phyloP scores from a whole-genome alignment of 2,888 invertebrate species.

The Patella depressa region DNA sequence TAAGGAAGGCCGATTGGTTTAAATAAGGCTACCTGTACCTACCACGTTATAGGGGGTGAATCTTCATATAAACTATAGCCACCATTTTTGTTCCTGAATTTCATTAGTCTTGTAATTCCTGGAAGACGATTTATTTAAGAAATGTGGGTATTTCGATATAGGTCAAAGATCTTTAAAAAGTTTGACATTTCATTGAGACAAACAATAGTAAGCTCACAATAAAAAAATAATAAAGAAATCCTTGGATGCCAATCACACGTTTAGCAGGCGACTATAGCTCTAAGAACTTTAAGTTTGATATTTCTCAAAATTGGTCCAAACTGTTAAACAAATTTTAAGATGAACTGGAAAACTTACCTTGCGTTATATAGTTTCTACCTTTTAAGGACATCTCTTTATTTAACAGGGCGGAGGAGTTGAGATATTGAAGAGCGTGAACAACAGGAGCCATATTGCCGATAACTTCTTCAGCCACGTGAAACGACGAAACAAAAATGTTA shows the following conservation, averaged over 20 bases:
- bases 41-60: slow-evolving; percentile 33
- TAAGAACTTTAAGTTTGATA: no score
- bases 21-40: not conserved
- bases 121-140: not conserved
- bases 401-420: slow-evolving; percentile 21
- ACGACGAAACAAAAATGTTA: slow-evolving; percentile 26
- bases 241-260: no score
- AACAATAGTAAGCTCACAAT: no score
- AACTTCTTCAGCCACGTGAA: slow-evolving; percentile 33
- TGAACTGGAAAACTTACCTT: not conserved
- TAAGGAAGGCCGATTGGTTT: no score
- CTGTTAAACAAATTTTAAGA: no score
- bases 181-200: no score
- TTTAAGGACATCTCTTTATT: slow-evolving; percentile 14
- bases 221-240: no score
- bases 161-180: no score
- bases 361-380: not conserved
- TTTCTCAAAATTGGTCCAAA: no score
- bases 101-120: slow-evolving; percentile 30
- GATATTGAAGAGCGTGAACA: slow-evolving; percentile 33
- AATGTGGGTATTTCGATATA: not conserved
- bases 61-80: slow-evolving; percentile 21
- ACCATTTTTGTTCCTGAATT: slow-evolving; percentile 21
- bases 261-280: no score
- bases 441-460: slow-evolving; percentile 34